Base-by-base conservation (phyloP, 2,113 vertebrate species). In the Notarius quadriscutis region DNA sequence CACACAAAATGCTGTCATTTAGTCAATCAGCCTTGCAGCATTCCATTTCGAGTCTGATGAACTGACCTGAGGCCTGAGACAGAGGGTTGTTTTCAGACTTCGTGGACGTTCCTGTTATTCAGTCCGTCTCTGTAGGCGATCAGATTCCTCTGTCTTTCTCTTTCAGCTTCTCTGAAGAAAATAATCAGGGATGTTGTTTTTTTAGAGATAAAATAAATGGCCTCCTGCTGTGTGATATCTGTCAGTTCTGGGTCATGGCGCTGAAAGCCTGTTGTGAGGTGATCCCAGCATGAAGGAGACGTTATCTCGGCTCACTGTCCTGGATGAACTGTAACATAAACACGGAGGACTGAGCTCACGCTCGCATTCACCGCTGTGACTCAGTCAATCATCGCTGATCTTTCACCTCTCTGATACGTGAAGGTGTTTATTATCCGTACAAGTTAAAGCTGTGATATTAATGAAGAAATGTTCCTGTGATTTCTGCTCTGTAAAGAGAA, bases 151-250 rank as follows among this genome's bases (percentile, higher is more conserved):
- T 88, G 74, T 83, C 14, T 67, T 48, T 67, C 50, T 55, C 51
- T 53, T 20, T 22, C 41, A 5, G 30, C 62, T 22, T 79, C 51
- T 80, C 50, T 85, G 50, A 88, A 74, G 41, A n/a, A 71, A 12
- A 85, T 8, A 41, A 75, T 88, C 55, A 81, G 51, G 57, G 30
- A 41, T 71, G 63, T 53, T 12, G 58, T n/a, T 63, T 60, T 63
- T 82, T n/a, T 14, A 20, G 12, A 74, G 86, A 82, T 87, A 51
- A 81, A 81, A 7, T 41, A 48, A 81, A 82, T 0, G 10, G 53
- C 22, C 30, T 7, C 25, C 65, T 82, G 79, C 34, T 72, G 79
- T 9, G 41, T 81, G 84, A 85, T 82, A 81, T 63, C 83, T 57
- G 30, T 60, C 22, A 50, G 63, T 85, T 82, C 17, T 67, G 1